Percentiles rank a stretch among this genome's conserved stretches.
phyloP scores from a whole-genome alignment of 2,113 vertebrate species.

The Hiodon alosoides region DNA sequence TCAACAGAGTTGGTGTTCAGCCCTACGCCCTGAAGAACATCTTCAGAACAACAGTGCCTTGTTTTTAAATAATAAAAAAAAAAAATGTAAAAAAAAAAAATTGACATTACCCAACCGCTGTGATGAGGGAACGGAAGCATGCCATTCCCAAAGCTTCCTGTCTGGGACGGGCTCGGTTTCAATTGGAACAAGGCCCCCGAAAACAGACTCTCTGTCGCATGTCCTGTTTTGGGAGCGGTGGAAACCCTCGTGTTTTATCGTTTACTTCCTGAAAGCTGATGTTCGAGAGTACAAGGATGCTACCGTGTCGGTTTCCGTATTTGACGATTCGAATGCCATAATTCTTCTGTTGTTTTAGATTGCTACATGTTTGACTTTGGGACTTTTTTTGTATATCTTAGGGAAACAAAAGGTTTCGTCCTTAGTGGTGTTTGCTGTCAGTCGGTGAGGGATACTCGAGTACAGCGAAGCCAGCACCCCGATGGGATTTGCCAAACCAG shows the following conservation, averaged over 20 bases:
- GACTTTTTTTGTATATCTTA: no score
- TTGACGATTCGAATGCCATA: no score
- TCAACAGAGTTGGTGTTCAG: conserved; percentile 10
- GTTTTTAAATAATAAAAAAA: conserved; percentile 47
- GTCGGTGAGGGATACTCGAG: no score
- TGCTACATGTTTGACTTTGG: no score
- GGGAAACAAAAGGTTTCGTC: no score
- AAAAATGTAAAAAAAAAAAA: no score
- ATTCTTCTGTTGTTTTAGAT: not conserved
- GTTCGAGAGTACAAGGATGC: not conserved
- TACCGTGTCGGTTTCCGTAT: not conserved
- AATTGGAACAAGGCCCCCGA: not conserved
- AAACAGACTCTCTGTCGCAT: not conserved
- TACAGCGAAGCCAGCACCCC: no score
- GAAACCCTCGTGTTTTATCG: not conserved
- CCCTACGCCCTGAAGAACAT: conserved; percentile 47
- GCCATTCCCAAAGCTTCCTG: conserved; percentile 1
- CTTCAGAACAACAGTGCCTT: conserved; percentile 74
- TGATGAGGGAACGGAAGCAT: conserved; percentile 25
- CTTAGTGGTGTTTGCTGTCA: no score
- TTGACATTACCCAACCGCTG: no score
- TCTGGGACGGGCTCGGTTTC: not conserved
- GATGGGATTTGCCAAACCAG: no score
- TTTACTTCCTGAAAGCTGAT: no score
- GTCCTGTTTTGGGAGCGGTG: not conserved